phyloP scores from a whole-genome alignment of 2,113 vertebrate genomes.

The Puffinus mauretanicus region DNA sequence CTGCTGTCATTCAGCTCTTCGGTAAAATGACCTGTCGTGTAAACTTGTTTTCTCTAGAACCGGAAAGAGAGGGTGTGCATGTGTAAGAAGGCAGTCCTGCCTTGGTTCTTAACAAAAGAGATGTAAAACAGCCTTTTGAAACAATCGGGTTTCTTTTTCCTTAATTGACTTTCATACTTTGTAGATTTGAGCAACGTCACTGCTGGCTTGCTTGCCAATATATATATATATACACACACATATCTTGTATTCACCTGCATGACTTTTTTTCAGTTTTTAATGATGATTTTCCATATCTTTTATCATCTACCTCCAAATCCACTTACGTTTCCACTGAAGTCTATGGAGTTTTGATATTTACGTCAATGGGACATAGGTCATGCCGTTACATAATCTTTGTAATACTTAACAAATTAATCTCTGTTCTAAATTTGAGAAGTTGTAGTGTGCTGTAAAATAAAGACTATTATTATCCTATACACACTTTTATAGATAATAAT shows the following conservation, averaged over 20 bases:
- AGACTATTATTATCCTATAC: background rate
- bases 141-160: background rate
- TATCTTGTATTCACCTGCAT: background rate
- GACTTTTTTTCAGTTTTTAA: background rate
- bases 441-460: background rate
- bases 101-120: background rate
- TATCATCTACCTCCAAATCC: background rate
- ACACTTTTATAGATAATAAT: background rate
- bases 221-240: background rate
- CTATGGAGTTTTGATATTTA: background rate
- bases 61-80: background rate
- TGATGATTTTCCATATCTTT: background rate
- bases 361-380: rapidly evolving
- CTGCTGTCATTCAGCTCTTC: background rate
- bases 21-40: rapidly evolving
- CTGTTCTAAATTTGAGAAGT: background rate
- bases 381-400: background rate
- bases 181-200: background rate
- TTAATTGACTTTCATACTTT: background rate
- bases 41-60: background rate
- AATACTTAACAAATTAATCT: background rate
- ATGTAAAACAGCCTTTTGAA: background rate
- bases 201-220: background rate
- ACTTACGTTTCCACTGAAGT: background rate
- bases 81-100: background rate